Percentiles rank a stretch among this genome's conserved stretches.
Conservation (phyloP, 2,888 invertebrate genomes). For the Siphonodentalium dalli region DNA sequence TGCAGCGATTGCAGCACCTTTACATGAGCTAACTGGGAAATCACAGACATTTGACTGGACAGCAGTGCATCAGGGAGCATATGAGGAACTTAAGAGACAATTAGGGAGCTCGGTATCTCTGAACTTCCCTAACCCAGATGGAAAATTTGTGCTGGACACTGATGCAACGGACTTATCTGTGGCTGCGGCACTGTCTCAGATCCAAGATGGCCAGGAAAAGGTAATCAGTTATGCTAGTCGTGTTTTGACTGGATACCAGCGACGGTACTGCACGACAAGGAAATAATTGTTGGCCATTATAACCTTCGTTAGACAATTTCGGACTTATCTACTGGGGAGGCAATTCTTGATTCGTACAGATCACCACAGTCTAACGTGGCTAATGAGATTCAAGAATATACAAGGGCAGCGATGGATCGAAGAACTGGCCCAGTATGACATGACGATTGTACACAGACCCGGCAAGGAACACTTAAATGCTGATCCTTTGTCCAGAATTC, state of each 20-base stretch:
- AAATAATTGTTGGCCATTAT: conserved; percentile 5
- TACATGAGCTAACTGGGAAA: too few relatives aligned
- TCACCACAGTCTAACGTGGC: conserved; percentile 4
- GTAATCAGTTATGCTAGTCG: conserved; percentile 8
- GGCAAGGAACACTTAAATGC: conserved; percentile 5
- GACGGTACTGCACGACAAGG: neutral
- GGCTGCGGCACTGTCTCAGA: conserved; percentile 8
- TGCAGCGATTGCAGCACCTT: neutral
- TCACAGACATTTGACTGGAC: neutral
- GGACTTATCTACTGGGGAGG: conserved; percentile 5
- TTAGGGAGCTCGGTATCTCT: neutral
- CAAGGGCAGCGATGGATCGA: conserved; percentile 12
- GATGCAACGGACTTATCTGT: conserved; percentile 4
- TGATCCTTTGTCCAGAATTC: conserved; percentile 7
- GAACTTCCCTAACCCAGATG: neutral
- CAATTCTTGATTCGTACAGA: conserved; percentile 9
- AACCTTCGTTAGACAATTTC: neutral
- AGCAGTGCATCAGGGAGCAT: neutral
- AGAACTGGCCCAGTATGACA: neutral
- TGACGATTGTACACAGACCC: neutral
- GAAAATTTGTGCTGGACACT: conserved; percentile 2
- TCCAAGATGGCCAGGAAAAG: conserved; percentile 8
- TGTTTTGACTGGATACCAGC: neutral
- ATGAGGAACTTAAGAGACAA: neutral
- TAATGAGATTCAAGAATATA: conserved; percentile 1